Evolutionary conservation across 2,797 vertebrate species (phyloP).

Genomic region (Merluccius polli): DNA sequence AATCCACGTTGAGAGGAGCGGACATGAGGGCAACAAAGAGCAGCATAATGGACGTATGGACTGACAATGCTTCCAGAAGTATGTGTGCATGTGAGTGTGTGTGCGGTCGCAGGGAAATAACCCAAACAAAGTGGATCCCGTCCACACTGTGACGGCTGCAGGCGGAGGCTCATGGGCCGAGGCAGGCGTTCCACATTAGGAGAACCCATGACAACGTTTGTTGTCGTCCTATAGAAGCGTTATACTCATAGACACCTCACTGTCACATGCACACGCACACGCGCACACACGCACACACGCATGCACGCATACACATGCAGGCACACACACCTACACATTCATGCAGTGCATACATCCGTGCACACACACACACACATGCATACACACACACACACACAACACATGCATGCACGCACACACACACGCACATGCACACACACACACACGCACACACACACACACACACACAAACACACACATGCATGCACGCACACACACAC

Average conservation of each 20-base stretch:
- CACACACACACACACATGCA: too few species aligned
- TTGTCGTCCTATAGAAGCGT: background rate
- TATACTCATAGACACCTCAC: background rate
- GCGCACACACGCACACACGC: too few species aligned
- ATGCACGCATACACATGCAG: too few species aligned
- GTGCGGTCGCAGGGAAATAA: slow-evolving; percentile 62
- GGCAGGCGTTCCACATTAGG: slow-evolving; percentile 26
- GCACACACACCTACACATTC: too few species aligned
- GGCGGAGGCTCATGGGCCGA: background rate
- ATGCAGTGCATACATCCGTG: too few species aligned
- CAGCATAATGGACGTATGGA: background rate
- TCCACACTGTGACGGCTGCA: background rate
- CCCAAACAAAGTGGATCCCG: slow-evolving; percentile 41
- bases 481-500: too few species aligned
- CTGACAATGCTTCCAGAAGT: background rate
- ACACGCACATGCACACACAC: background rate
- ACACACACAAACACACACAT: background rate
- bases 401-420: too few species aligned
- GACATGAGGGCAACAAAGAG: slow-evolving; percentile 33
- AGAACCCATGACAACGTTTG: background rate
- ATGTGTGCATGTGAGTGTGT: slow-evolving; percentile 62
- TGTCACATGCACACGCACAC: too few species aligned
- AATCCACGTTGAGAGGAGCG: slow-evolving; percentile 59
- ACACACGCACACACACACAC: background rate
- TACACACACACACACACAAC: too few species aligned